Evolutionary conservation across 2,113 vertebrate species (phyloP), one percentile per base, ranked within the genome.

Genomic region (Chunga burmeisteri): DNA sequence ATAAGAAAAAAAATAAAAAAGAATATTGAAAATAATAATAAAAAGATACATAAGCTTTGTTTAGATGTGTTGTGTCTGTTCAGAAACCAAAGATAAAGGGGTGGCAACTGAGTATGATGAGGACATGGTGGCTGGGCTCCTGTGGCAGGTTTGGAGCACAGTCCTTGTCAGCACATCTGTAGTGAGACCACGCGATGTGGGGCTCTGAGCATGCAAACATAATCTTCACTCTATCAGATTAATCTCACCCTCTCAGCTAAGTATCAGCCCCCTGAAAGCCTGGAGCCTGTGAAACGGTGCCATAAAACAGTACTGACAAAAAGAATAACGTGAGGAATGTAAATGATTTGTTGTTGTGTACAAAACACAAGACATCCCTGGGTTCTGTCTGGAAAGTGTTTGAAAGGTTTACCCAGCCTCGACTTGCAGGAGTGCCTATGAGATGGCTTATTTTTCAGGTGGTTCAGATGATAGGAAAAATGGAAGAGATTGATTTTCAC

Each of bases 11-110:
- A 49, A 40, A 47, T 66, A 2, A 53, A 34, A 52, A 32, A 77
- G 13, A 32, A 49, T 44, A 55, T 9, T 22, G 18, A 49, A 62
- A 77, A 40, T 34, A 81, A 52, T 21, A 62, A 52, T 27, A 94
- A 95, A 91, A 95, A 91, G 53, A 85, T 83, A 86, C 86, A 67
- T 55, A 96, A 95, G 47, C 49, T 96, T 74, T 95, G 63, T 72
- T 96, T 79, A 96, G 80, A 47, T 81, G 86, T 29, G 23, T 93
- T 93, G 81, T 85, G 40, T 91, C 90, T 91, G n/a, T 61, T 94
- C 80, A 77, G 90, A 82, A 87, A 84, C 16, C 55, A 90, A 77
- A 91, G 63, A 59, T 59, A 94, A 94, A 94, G 61, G 25, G 58
- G 61, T 58, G 42, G 61, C 59, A 95, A 73, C 5, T 15, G 25